Conservation (phyloP, 1,140 invertebrate genomes). For the Anthonomus grandis region DNA sequence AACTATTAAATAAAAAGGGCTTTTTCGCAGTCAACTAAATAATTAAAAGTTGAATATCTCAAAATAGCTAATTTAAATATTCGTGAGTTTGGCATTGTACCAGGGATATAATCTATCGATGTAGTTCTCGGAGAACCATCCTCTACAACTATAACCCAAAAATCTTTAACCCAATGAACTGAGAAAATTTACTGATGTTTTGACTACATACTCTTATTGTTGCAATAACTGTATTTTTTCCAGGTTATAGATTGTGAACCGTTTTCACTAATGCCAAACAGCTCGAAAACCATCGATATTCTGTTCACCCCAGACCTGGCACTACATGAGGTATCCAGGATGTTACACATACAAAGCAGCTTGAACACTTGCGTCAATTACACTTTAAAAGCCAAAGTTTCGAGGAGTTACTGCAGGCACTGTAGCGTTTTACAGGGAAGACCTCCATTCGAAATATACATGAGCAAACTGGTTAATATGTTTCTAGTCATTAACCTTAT, state of each 20-base stretch:
- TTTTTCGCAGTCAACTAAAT: no score
- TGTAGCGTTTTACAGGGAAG: constrained; percentile 72
- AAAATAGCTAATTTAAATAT: no score
- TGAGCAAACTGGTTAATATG: constrained; percentile 67
- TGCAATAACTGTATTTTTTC: no score
- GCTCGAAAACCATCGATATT: constrained; percentile 82
- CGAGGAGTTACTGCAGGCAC: constrained; percentile 67
- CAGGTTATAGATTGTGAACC: constrained; percentile 70
- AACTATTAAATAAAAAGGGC: no score
- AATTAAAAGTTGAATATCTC: no score
- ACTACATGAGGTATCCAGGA: constrained; percentile 70
- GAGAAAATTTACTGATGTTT: neutral
- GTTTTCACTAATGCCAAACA: constrained; percentile 78
- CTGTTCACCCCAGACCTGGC: constrained; percentile 93
- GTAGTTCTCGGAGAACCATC: no score
- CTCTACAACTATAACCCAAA: no score
- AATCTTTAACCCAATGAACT: no score
- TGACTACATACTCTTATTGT: constrained; percentile 1
- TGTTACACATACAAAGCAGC: constrained; percentile 59
- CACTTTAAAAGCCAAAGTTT: constrained; percentile 76
- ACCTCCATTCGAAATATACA: constrained; percentile 72
- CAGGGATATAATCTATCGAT: no score
- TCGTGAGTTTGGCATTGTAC: no score
- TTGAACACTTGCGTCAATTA: constrained; percentile 64
- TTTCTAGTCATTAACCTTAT: constrained; percentile 64